Percentiles rank a stretch among this genome's conserved stretches.
These are phyloP conservation scores for Siniperca chuatsi DNA, from an alignment of 2,113 vertebrate species.

Conservation along the genomic window DNA sequence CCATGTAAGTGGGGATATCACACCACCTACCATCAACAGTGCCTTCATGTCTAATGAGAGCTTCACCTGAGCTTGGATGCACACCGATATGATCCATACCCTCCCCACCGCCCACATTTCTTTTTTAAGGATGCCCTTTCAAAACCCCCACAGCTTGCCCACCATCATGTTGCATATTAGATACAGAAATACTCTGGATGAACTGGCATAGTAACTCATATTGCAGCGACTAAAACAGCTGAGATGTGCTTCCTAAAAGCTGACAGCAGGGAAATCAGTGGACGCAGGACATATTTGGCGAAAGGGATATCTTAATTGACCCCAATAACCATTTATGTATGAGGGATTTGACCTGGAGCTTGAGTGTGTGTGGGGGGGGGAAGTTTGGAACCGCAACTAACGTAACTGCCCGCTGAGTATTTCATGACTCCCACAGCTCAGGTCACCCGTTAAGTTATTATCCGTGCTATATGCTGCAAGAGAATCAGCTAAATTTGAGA, in stretches of 20 bases:
- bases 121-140: slow-evolving; percentile 58
- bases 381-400: not conserved
- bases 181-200: slow-evolving; percentile 63
- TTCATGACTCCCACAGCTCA: not conserved
- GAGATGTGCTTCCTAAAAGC: slow-evolving; percentile 36
- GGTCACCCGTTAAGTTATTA: not conserved
- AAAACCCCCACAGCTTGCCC: slow-evolving; percentile 7
- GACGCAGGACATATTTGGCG: slow-evolving; percentile 9
- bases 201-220: slow-evolving; percentile 28
- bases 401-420: not conserved
- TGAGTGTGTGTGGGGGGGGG: not conserved
- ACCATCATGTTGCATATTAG: slow-evolving; percentile 35
- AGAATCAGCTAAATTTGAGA: not conserved
- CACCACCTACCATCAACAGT: not conserved
- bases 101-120: not conserved
- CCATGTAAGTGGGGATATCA: not conserved
- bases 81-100: not conserved
- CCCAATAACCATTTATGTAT: not conserved
- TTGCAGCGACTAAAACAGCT: slow-evolving; percentile 66
- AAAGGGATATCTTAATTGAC: slow-evolving; percentile 26
- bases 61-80: not conserved
- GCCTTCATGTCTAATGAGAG: not conserved
- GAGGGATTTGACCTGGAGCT: slow-evolving; percentile 8
- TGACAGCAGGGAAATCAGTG: slow-evolving; percentile 47
- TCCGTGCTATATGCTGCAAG: not conserved